Percentiles rank a stretch among this genome's conserved stretches.
These are phyloP conservation scores for Probaryconus sp. DNA, from an alignment of 1,140 invertebrate genomes.

Conservation along the genomic window DNA sequence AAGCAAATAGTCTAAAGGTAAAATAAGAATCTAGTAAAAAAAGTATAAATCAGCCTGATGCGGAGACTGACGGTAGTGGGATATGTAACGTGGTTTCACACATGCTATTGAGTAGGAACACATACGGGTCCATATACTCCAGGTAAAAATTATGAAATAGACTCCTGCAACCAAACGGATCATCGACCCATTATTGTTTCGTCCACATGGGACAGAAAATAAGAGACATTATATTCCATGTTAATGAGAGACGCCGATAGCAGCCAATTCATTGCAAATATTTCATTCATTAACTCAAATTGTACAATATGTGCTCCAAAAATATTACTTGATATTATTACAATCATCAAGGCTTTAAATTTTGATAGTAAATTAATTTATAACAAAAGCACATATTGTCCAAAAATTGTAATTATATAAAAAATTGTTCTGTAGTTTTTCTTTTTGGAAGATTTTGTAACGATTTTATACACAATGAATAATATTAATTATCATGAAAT, in stretches of 20 bases:
- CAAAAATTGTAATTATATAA: not conserved
- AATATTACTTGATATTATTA: no score
- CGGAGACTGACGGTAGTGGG: slow-evolving; percentile 78
- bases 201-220: slow-evolving; percentile 69
- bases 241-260: slow-evolving; percentile 36
- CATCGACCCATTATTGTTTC: slow-evolving; percentile 74
- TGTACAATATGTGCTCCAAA: no score
- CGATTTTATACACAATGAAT: no score
- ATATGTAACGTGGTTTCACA: slow-evolving; percentile 78
- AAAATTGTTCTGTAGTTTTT: not conserved
- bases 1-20: slow-evolving; percentile 60
- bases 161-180: slow-evolving; percentile 78
- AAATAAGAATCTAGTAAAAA: slow-evolving; percentile 65
- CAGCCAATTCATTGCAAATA: slow-evolving; percentile 22
- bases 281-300: no score
- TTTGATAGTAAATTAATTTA: no score
- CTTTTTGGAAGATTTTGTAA: no score
- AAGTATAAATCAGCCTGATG: slow-evolving; percentile 75
- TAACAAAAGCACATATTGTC: not conserved
- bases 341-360: no score
- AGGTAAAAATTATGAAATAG: slow-evolving; percentile 80
- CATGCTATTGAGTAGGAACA: slow-evolving; percentile 79
- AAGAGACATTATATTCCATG: slow-evolving; percentile 28
- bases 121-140: slow-evolving; percentile 79
- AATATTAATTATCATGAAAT: no score